These are phyloP conservation scores for Adoxophyes honmai DNA, from an alignment of 1,140 invertebrate genomes.

Conservation along the genomic window DNA sequence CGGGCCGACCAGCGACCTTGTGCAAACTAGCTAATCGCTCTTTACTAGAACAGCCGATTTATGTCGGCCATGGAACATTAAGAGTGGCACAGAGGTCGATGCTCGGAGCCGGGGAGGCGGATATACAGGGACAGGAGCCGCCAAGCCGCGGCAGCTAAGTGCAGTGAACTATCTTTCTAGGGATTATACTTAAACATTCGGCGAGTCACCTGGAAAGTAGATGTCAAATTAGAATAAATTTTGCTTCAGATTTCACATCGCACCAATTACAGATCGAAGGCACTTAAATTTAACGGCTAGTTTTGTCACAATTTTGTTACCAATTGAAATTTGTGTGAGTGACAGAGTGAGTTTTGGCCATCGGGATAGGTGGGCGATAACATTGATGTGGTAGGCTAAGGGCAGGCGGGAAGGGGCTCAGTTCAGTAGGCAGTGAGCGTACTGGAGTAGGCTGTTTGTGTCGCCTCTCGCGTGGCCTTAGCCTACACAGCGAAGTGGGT, in stretches of 20 bases:
- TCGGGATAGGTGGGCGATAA: conserved; percentile 53
- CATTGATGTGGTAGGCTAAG: conserved; percentile 36
- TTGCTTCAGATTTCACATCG: conserved; percentile 60
- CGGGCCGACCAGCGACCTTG: conserved; percentile 5
- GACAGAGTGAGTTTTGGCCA: conserved; percentile 40
- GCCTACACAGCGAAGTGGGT: conserved; percentile 28
- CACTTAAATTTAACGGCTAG: conserved; percentile 27
- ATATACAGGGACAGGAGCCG: conserved; percentile 39
- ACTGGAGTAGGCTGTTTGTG: no score
- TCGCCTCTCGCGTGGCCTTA: no score
- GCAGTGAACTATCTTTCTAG: conserved; percentile 67
- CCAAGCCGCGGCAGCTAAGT: conserved; percentile 56
- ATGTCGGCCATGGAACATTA: no score
- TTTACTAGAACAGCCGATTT: no score
- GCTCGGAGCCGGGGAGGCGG: conserved; percentile 15
- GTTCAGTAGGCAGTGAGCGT: no score
- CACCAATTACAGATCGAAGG: conserved; percentile 51
- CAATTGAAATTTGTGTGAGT: conserved; percentile 44
- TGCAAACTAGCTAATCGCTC: background rate
- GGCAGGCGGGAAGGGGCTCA: no score
- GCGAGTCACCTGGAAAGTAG: conserved; percentile 75
- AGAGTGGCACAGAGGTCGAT: background rate
- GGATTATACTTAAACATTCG: conserved; percentile 74
- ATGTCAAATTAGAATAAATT: conserved; percentile 74
- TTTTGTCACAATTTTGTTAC: conserved; percentile 62